Conservation (phyloP, 2,888 invertebrate genomes). For the Euplexia lucipara region DNA sequence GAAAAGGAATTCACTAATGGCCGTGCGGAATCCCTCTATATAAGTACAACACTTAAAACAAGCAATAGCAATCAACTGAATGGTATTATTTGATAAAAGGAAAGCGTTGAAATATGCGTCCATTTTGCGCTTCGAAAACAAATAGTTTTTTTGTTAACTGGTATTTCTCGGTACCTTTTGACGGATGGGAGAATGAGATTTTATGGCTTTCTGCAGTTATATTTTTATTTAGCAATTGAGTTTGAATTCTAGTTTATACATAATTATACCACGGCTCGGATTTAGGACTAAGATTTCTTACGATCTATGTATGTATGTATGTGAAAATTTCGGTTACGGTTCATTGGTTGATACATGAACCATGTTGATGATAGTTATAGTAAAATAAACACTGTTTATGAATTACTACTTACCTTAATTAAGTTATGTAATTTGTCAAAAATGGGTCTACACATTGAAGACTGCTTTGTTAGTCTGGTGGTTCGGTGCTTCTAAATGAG, state of each 20-base stretch:
- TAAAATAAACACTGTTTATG: too few relatives aligned
- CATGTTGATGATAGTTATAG: too few relatives aligned
- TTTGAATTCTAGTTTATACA: background rate
- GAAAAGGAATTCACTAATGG: constrained; percentile 82
- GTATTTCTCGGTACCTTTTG: background rate
- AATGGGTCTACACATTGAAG: too few relatives aligned
- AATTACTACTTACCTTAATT: too few relatives aligned
- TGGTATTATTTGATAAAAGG: constrained; percentile 50
- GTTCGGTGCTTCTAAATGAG: too few relatives aligned
- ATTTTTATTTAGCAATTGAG: background rate
- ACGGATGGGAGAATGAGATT: background rate
- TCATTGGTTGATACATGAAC: too few relatives aligned
- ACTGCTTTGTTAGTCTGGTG: too few relatives aligned
- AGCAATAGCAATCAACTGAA: constrained; percentile 65
- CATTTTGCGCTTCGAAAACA: constrained; percentile 16
- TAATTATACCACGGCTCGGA: too few relatives aligned
- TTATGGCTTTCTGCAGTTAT: background rate
- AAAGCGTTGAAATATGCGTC: constrained; percentile 19
- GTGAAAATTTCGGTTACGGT: too few relatives aligned
- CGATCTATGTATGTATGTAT: too few relatives aligned
- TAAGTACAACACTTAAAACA: constrained; percentile 72
- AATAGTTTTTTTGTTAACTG: background rate
- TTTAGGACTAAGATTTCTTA: too few relatives aligned
- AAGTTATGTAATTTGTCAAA: too few relatives aligned
- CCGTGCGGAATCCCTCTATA: constrained; percentile 74